Evolutionary conservation across 2,888 invertebrate genomes (phyloP), one percentile per base, ranked within the genome.

Genomic region (Pammene fasciana): DNA sequence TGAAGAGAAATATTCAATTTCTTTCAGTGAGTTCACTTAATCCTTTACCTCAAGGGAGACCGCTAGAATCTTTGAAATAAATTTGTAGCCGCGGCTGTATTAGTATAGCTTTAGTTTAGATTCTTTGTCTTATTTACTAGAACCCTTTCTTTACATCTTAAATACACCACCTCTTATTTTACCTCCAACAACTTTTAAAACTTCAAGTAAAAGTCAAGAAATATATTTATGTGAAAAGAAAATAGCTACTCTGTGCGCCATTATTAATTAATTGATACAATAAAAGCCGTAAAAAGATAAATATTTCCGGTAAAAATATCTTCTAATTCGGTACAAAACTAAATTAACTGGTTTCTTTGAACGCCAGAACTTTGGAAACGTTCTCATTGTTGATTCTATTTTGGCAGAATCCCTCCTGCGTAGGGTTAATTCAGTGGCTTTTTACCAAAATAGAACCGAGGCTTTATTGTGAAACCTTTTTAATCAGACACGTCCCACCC

Each of bases 381-480:
- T n/a, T 34, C 18, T 26, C 62, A 64, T 68, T 68, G 64, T 64
- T 56, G 43, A 57, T 57, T 64, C 45, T 65, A 64, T 54, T 48
- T 67, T 46, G 16, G 45, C 43, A 34, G 56, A 56, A 60, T 36
- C 62, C 62, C 36, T 48, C 26, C 46, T 34, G 45, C 34, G 50
- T 52, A 18, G 52, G 50, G 57, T 68, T 65, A 45, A 68, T 68
- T 68, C 64, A 52, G 52, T 52, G n/a, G 64, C 64, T 16, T 65
- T 68, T 50, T 43, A 26, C 36, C 45, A 16, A 64, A 64, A 59
- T 65, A 65, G 10, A 43, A 36, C 34, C 48, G 41, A 16, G 36
- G 41, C 38, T 62, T 64, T 36, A 64, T 68, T 65, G 56, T 55
- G 34, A 26, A 46, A 64, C 64, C 50, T 59, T 52, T 64, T 46